These are phyloP conservation scores for Pangasianodon hypophthalmus DNA, from an alignment of 2,113 vertebrate genomes.

Conservation along the genomic window DNA sequence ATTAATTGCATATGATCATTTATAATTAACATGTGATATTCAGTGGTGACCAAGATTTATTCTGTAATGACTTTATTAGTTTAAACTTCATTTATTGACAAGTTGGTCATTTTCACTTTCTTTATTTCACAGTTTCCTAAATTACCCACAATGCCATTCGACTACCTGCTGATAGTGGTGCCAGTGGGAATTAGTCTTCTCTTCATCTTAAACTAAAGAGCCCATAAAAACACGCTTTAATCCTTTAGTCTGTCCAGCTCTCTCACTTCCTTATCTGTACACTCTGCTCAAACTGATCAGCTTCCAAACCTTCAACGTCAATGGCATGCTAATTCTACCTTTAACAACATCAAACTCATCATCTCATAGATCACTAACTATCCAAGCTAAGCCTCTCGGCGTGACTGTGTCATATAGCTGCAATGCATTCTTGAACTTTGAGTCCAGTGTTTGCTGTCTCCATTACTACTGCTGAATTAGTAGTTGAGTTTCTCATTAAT, in stretches of 20 bases:
- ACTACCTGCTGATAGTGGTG: background rate
- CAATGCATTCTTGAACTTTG: background rate
- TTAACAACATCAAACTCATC: background rate
- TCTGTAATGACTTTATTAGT: background rate
- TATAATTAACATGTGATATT: background rate
- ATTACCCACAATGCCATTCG: background rate
- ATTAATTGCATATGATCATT: background rate
- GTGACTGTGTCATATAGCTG: background rate
- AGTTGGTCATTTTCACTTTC: background rate
- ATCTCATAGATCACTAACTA: background rate
- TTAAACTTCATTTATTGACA: background rate
- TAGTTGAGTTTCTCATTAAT: background rate
- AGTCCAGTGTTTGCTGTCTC: background rate
- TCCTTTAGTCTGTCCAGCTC: background rate
- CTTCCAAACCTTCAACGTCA: no score
- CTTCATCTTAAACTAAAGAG: background rate
- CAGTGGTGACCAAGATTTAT: background rate
- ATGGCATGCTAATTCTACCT: no score
- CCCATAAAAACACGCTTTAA: no score
- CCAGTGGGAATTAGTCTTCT: background rate
- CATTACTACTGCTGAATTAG: background rate
- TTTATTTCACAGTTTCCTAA: background rate
- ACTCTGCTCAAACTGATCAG: background rate
- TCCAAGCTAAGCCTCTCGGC: background rate
- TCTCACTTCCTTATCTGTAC: background rate